Conservation (phyloP, 2,888 invertebrate species). For the Andrena bicolor region DNA sequence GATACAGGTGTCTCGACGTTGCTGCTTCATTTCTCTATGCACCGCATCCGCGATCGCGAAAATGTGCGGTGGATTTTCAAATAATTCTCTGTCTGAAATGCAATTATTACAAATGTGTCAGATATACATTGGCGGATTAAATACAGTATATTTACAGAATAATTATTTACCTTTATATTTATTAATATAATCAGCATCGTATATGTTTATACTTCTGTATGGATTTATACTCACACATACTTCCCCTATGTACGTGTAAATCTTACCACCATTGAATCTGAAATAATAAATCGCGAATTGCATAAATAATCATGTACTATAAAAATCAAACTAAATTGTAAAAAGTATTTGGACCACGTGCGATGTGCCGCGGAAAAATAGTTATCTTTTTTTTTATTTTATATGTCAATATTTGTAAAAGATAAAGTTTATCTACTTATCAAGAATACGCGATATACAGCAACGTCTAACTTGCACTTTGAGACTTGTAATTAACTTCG, state of each 20-base stretch:
- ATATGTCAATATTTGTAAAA: neutral
- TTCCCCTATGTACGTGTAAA: constrained; percentile 99
- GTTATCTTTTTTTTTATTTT: neutral
- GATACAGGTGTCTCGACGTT: constrained; percentile 97
- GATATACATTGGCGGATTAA: neutral
- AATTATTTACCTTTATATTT: constrained; percentile 92
- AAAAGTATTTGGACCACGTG: neutral
- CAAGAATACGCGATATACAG: constrained; percentile 13
- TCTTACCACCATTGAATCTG: constrained; percentile 95
- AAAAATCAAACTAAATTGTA: constrained; percentile 1
- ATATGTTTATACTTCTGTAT: constrained; percentile 96
- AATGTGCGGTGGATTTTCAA: constrained; percentile 98
- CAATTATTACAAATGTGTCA: neutral
- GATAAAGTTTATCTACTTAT: constrained; percentile 51
- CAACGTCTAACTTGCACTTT: constrained; percentile 7
- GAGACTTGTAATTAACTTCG: neutral
- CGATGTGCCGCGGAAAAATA: neutral
- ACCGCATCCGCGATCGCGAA: constrained; percentile 99
- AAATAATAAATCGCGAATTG: constrained; percentile 81
- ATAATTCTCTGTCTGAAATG: constrained; percentile 93
- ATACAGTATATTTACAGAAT: neutral
- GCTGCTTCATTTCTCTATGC: constrained; percentile 96
- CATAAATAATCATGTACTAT: neutral
- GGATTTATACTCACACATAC: constrained; percentile 99
- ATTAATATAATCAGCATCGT: constrained; percentile 93